These are phyloP conservation scores for Halocaridina rubra DNA, from an alignment of 2,888 invertebrate genomes.

Conservation along the genomic window DNA sequence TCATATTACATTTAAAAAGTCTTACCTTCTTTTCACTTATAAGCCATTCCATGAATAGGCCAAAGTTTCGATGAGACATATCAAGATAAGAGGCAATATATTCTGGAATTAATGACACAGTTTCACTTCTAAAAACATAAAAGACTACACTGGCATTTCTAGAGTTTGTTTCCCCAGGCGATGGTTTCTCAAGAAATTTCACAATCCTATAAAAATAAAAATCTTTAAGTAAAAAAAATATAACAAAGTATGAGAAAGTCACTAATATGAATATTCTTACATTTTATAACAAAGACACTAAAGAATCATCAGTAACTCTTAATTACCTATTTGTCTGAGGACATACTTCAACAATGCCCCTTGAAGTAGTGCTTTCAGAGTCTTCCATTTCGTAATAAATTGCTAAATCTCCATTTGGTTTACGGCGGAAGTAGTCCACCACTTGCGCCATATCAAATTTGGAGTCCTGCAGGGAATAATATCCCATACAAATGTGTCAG, in stretches of 20 bases:
- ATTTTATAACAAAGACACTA: too few relatives aligned
- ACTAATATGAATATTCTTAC: too few relatives aligned
- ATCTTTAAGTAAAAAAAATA: too few relatives aligned
- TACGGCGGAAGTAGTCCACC: constrained; percentile 40
- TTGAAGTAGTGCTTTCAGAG: constrained; percentile 34
- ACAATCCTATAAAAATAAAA: constrained; percentile 35
- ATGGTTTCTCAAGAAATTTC: constrained; percentile 61
- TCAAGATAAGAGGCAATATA: constrained; percentile 20
- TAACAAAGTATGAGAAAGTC: too few relatives aligned
- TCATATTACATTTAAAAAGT: too few relatives aligned
- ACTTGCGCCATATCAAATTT: constrained; percentile 63
- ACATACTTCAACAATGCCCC: constrained; percentile 61
- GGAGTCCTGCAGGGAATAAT: constrained; percentile 24
- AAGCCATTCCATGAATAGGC: constrained; percentile 45
- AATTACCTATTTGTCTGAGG: constrained; percentile 46
- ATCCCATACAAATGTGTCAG: too few relatives aligned
- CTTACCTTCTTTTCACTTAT: constrained; percentile 53
- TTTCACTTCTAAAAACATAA: constrained; percentile 46
- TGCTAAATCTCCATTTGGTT: constrained; percentile 60
- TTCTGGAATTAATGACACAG: constrained; percentile 13
- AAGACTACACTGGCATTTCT: constrained; percentile 62
- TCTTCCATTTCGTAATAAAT: constrained; percentile 60
- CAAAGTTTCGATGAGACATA: constrained; percentile 43
- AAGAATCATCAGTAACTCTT: too few relatives aligned
- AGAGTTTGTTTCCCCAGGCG: constrained; percentile 44